A percentile compares a stretch with the other conserved stretches of the same genome.
These are phyloP conservation scores for Palythoa heliodiscus DNA, from an alignment of 92 coral and sea anemone genomes.

Conservation along the genomic window DNA sequence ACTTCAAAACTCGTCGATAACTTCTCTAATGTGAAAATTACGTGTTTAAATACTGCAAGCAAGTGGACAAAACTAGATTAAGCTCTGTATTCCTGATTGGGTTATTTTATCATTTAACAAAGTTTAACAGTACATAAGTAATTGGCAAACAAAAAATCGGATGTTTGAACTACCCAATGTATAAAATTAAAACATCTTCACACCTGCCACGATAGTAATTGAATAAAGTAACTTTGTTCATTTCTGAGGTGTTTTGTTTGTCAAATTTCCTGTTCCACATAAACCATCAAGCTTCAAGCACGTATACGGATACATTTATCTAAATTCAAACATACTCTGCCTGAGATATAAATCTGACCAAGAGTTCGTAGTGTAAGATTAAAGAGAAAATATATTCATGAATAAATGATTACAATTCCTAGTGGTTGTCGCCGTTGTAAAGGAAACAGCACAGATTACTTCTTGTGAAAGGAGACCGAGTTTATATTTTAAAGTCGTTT, in stretches of 20 bases:
- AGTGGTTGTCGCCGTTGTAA: not conserved
- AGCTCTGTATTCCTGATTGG: not conserved
- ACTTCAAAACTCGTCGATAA: not conserved
- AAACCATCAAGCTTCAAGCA: conserved; percentile 15
- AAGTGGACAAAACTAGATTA: conserved; percentile 14
- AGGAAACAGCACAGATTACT: conserved; percentile 10
- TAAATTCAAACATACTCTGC: not conserved
- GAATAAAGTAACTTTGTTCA: not conserved
- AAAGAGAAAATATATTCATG: conserved; percentile 3
- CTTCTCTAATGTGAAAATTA: conserved; percentile 12
- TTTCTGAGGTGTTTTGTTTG: conserved; percentile 7
- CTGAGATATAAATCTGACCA: not conserved
- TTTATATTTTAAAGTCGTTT: not conserved
- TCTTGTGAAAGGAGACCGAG: not conserved
- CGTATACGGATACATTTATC: not conserved
- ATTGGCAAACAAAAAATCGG: conserved; percentile 36
- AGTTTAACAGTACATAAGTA: conserved; percentile 17
- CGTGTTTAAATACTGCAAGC: conserved; percentile 25
- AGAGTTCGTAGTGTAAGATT: not conserved
- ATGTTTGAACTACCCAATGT: conserved; percentile 19
- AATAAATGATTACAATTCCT: conserved; percentile 8
- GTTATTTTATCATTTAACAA: conserved; percentile 3
- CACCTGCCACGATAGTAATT: conserved; percentile 31
- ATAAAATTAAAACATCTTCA: conserved; percentile 3
- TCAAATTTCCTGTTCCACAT: not conserved